Percentiles rank a stretch among this genome's conserved stretches.
These are phyloP conservation scores for Monomorium pharaonis DNA, from an alignment of 1,140 invertebrate genomes.

Conservation along the genomic window DNA sequence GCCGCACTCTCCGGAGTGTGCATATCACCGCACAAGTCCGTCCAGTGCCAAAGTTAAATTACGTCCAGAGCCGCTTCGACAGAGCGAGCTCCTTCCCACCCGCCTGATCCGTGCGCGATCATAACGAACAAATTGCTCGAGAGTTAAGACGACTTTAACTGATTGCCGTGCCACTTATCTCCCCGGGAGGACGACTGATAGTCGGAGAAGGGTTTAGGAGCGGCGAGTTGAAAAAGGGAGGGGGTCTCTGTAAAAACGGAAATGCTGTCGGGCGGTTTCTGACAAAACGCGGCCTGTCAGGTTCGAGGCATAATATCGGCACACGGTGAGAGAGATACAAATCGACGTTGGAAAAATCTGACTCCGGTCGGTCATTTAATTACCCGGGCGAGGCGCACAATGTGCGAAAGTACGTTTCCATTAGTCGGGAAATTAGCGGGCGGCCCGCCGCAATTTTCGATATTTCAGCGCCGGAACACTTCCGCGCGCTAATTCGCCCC, in stretches of 20 bases:
- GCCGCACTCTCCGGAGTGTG: conserved; percentile 40
- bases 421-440: conserved; percentile 45
- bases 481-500: conserved; percentile 46
- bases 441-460: conserved; percentile 31
- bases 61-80: conserved; percentile 57
- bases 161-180: conserved; percentile 47
- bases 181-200: not conserved
- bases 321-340: too few relatives aligned
- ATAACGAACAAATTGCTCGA: conserved; percentile 59
- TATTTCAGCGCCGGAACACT: conserved; percentile 49
- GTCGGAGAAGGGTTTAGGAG: not conserved
- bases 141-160: conserved; percentile 55
- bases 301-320: not conserved
- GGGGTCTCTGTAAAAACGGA: not conserved
- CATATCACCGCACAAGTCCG: conserved; percentile 50
- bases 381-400: not conserved
- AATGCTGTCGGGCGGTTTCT: too few relatives aligned
- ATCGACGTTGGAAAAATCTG: conserved; percentile 38
- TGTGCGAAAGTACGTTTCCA: conserved; percentile 26
- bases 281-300: not conserved
- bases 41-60: conserved; percentile 64
- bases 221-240: not conserved
- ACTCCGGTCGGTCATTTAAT: conserved; percentile 6
- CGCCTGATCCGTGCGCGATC: conserved; percentile 25
- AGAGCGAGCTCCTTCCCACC: too few relatives aligned